phyloP scores from a whole-genome alignment of 2,113 vertebrate species.

The Pteruthius melanotis region DNA sequence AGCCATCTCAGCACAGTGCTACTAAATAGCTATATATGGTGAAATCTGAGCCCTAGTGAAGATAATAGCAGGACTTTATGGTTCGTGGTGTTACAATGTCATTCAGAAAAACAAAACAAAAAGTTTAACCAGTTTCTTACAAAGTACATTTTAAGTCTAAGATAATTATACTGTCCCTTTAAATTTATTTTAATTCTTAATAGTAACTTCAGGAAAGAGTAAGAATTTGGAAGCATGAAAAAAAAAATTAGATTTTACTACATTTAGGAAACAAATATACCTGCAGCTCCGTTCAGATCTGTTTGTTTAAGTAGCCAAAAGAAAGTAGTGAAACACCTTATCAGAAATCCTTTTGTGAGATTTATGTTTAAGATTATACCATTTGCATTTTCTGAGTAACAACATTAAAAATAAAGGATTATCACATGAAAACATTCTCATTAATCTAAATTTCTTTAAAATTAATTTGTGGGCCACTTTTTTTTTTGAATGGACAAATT shows the following conservation, averaged over 20 bases:
- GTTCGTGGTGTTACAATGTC: neutral
- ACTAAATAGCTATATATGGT: neutral
- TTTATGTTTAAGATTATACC: neutral
- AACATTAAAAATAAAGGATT: neutral
- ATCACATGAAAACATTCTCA: neutral
- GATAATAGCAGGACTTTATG: neutral
- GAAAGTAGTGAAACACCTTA: neutral
- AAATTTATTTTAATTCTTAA: neutral
- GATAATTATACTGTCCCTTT: neutral
- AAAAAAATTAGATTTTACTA: neutral
- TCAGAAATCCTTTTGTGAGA: neutral
- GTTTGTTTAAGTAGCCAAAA: neutral
- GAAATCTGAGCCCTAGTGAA: neutral
- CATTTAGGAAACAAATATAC: neutral
- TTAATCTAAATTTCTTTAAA: neutral
- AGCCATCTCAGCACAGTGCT: neutral
- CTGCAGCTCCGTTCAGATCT: neutral
- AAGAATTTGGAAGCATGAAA: neutral
- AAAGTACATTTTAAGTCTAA: neutral
- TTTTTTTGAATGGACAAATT: neutral
- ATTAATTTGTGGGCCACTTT: neutral
- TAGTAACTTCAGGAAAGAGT: neutral
- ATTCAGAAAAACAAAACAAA: neutral
- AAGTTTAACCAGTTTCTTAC: neutral
- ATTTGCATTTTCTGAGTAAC: neutral